These are phyloP conservation scores for Sander lucioperca DNA, from an alignment of 2,113 vertebrate species.

Conservation along the genomic window DNA sequence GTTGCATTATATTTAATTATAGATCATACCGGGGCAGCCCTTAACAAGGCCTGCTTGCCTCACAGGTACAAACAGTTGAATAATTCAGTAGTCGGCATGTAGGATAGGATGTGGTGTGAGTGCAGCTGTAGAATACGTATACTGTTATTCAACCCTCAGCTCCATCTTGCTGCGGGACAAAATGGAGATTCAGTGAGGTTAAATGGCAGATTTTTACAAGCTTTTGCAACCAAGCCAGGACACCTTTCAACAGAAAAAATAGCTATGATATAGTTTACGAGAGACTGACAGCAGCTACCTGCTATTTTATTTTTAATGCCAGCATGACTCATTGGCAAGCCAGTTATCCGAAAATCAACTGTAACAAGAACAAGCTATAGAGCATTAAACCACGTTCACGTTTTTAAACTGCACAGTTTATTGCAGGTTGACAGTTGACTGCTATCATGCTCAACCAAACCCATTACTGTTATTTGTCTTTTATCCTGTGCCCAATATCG, in stretches of 20 bases:
- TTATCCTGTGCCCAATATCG: slow-evolving; percentile 15
- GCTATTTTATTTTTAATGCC: slow-evolving; percentile 40
- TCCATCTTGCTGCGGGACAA: slow-evolving; percentile 67
- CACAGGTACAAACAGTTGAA: slow-evolving; percentile 86
- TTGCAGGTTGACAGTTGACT: slow-evolving; percentile 32
- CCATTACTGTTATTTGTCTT: slow-evolving; percentile 42
- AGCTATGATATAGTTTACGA: slow-evolving; percentile 12
- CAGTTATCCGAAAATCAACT: slow-evolving; percentile 40
- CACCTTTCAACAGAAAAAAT: slow-evolving; percentile 31
- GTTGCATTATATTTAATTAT: slow-evolving; percentile 87
- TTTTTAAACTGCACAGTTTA: slow-evolving; percentile 28
- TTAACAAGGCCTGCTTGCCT: slow-evolving; percentile 81
- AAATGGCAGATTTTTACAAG: slow-evolving; percentile 62
- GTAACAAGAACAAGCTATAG: not conserved
- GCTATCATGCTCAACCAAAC: slow-evolving; percentile 26
- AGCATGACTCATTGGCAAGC: slow-evolving; percentile 15
- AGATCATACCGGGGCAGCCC: slow-evolving; percentile 81
- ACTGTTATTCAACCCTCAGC: slow-evolving; percentile 63
- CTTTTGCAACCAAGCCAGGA: slow-evolving; percentile 13
- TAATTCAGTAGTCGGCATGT: slow-evolving; percentile 80
- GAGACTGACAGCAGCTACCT: slow-evolving; percentile 6
- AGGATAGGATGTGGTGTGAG: slow-evolving; percentile 72
- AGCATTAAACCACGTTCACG: slow-evolving; percentile 26
- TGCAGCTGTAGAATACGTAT: slow-evolving; percentile 70
- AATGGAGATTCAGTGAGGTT: slow-evolving; percentile 69